Evolutionary conservation across 1,140 invertebrate species (phyloP), one percentile per base, ranked within the genome.

Genomic region (Drosophila littoralis): DNA sequence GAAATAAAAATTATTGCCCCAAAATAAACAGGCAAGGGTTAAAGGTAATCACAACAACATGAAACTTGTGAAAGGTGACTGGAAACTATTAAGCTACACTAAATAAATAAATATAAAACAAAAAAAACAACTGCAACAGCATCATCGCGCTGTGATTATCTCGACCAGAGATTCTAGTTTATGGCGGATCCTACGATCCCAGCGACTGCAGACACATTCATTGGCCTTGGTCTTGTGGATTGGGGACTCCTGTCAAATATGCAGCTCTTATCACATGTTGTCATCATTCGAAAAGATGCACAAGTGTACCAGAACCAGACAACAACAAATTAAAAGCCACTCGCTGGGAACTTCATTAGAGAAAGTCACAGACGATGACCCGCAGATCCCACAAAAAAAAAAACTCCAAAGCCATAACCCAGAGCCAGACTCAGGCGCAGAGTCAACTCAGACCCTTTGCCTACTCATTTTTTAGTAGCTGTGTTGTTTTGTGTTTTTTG

Each of bases 381-480:
- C 64, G 70, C 64, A 75, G 58, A 69, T 63, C 50, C 13, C 28
- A 60, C 3, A 28, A 28, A 28, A 28, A 28, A 17, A 28, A 28
- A 66, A 46, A 42, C 15, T 28, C 35, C 42, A 32, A 52, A 48
- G 42, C 7, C 32, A 45, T 10, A n/a, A 36, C 12, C 10, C 32
- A 51, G 40, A 43, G 55, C 15, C 33, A 57, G 45, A 51, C 38
- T 3, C 22, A 43, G 13, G 0, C 28, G 9, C 33, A n/a, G 7
- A 9, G 6, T n/a, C 28, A 12, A 32, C 35, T 13, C 35, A 55
- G 43, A 51, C 54, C 50, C 43, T 35, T 58, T 70, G 46, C 36
- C 67, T 79, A 84, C 83, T 90, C 82, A 90, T 73, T 90, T 85
- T 84, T 90, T 90, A 82, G 76, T 82, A 70, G 86, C 74, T 75